These are phyloP conservation scores for Tolypeutes matacus DNA, from an alignment of 2,797 vertebrate genomes.

Conservation along the genomic window DNA sequence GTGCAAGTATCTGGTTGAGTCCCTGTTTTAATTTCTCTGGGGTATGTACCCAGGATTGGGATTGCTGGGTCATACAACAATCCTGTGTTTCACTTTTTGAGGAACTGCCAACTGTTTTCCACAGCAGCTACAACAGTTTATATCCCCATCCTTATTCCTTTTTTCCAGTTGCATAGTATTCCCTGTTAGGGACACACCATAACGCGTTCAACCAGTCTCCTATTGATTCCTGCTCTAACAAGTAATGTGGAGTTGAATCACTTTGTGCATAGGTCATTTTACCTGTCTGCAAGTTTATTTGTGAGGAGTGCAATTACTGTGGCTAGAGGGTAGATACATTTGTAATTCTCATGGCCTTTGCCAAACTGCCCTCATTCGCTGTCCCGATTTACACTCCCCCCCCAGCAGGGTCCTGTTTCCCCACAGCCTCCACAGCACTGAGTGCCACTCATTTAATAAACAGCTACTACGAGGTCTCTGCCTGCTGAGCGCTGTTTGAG, in stretches of 20 bases:
- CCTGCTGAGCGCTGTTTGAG: accelerated
- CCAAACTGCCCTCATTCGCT: no score
- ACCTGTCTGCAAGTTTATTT: accelerated
- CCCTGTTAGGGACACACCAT: accelerated
- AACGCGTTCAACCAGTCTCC: not conserved
- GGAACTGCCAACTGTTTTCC: no score
- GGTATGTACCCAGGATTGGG: not conserved
- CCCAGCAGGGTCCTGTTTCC: not conserved
- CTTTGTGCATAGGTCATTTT: not conserved
- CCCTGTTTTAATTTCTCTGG: not conserved
- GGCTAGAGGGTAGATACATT: not conserved
- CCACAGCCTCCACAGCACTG: accelerated
- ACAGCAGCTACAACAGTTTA: not conserved
- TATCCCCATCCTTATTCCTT: not conserved
- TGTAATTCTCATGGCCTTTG: not conserved
- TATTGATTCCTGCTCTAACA: not conserved
- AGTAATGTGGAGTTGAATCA: not conserved
- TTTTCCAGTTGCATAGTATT: not conserved
- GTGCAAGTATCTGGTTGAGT: not conserved
- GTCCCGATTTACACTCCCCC: not conserved
- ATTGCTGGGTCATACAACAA: not conserved
- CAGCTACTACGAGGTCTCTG: not conserved
- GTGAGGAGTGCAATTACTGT: not conserved
- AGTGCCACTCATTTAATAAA: not conserved
- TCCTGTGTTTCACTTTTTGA: not conserved